Evolutionary conservation across 2,888 invertebrate species (phyloP), one percentile per base, ranked within the genome.

Genomic region (Caenorhabditis sp.): DNA sequence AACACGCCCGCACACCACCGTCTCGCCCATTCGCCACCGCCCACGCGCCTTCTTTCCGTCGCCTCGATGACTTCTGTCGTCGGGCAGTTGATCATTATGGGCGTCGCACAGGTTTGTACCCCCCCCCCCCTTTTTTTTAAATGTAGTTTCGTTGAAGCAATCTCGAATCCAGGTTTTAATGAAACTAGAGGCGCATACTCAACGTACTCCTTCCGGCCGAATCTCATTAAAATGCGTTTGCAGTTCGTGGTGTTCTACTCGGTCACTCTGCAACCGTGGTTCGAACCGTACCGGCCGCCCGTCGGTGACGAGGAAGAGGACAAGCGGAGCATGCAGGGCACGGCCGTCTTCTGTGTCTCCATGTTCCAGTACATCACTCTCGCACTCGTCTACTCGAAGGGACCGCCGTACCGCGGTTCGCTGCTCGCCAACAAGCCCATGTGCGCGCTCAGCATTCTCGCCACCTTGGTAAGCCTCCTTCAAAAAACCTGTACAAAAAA

Each of bases 341-440:
- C 94, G 0, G 93, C 93, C 1, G 91, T 94, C 37, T 95, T 94
- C 90, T 92, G 92, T 62, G 91, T 94, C 30, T 93, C 94, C 37
- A 80, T 83, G 61, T 88, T 88, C 91, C 95, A 95, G 90, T 94
- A 94, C 89, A 91, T 94, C 58, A 92, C 93, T 70, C 90, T 94
- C 88, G 94, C 94, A 2, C 91, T 93, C 75, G 93, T 94, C 5
- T 94, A 94, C 89, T 93, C 94, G 13, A 94, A 94, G 89, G 82
- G 82, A n/a, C 65, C 61, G 8, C 80, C 82, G 2, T 79, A 76
- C 46, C 58, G 82, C 5, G 65, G 68, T n/a, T 39, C 61, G 3
- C 63, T 82, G 9, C 59, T 58, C 15, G 61, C 65, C 27, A 82
- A 82, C 26, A 58, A 56, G 39, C 75, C 70, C 13, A 61, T 82